A percentile compares a stretch with the other conserved stretches of the same genome.
Evolutionary conservation across 2,888 invertebrate species (phyloP).

Genomic region (Amblyjoppa fuscipennis): DNA sequence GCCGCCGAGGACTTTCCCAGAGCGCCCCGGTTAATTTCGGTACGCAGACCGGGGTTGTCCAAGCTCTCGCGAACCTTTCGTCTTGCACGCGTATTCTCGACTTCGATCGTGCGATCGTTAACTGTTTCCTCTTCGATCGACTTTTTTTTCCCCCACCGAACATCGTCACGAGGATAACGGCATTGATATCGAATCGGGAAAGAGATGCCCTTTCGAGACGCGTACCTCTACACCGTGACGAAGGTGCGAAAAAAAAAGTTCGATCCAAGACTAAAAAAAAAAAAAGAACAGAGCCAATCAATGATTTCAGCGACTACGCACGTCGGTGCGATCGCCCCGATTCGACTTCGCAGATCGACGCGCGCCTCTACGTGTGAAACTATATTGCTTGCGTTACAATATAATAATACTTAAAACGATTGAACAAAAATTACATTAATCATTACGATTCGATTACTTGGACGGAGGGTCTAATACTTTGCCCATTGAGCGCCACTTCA

Average conservation of each 20-base stretch:
- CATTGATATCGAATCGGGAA: constrained; percentile 35
- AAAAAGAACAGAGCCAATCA: neutral
- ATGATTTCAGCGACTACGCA: constrained; percentile 25
- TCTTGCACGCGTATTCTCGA: constrained; percentile 81
- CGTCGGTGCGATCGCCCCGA: constrained; percentile 16
- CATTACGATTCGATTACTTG: constrained; percentile 77
- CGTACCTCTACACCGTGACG: neutral
- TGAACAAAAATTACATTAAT: constrained; percentile 53
- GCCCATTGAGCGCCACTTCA: constrained; percentile 84
- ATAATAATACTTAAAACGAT: constrained; percentile 64
- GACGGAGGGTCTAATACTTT: constrained; percentile 85
- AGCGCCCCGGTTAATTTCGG: neutral
- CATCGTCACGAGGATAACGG: neutral
- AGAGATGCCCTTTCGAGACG: constrained; percentile 46
- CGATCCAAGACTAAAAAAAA: neutral
- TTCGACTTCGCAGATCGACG: constrained; percentile 28
- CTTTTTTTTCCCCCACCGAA: constrained; percentile 3
- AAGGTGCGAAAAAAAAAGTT: neutral
- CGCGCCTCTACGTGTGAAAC: neutral
- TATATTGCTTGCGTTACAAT: constrained; percentile 56
- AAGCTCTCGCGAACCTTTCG: constrained; percentile 75
- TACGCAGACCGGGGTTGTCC: neutral
- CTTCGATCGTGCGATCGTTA: constrained; percentile 4
- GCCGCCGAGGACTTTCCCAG: constrained; percentile 20
- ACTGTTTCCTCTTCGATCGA: neutral